phyloP scores from a whole-genome alignment of 2,888 invertebrate genomes.

The Cantharis rustica region DNA sequence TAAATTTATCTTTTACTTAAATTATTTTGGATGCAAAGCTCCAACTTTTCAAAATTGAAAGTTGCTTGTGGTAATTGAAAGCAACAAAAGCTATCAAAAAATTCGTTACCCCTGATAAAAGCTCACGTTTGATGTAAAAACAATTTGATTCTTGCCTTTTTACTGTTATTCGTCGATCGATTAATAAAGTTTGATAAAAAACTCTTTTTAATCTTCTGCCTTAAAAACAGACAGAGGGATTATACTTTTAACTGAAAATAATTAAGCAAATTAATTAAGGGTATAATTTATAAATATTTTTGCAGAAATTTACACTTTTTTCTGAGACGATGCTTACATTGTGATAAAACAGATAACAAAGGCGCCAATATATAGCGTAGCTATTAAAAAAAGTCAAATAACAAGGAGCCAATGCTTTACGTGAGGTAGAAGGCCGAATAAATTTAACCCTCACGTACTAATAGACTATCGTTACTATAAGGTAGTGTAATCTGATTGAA shows the following conservation, averaged over 20 bases:
- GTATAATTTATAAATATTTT: too few species aligned
- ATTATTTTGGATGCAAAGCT: not conserved
- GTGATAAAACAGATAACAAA: too few species aligned
- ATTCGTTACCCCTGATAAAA: not conserved
- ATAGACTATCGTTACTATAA: too few species aligned
- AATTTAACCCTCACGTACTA: too few species aligned
- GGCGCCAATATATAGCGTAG: too few species aligned
- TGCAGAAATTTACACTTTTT: too few species aligned
- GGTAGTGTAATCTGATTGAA: too few species aligned
- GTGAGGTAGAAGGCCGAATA: too few species aligned
- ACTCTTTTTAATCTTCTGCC: not conserved
- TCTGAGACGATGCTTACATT: too few species aligned
- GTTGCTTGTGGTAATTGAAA: not conserved
- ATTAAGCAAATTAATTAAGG: too few species aligned
- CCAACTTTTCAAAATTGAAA: not conserved
- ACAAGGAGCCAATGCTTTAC: too few species aligned
- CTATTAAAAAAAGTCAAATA: too few species aligned
- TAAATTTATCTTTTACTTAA: not conserved
- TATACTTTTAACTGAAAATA: not conserved
- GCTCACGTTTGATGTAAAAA: not conserved
- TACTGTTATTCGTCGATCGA: not conserved
- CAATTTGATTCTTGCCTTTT: not conserved
- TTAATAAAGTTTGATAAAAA: not conserved
- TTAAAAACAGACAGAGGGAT: not conserved
- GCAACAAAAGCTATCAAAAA: not conserved